Evolutionary conservation across 2,113 vertebrate genomes (phyloP).

Genomic region (Tenrec ecaudatus): DNA sequence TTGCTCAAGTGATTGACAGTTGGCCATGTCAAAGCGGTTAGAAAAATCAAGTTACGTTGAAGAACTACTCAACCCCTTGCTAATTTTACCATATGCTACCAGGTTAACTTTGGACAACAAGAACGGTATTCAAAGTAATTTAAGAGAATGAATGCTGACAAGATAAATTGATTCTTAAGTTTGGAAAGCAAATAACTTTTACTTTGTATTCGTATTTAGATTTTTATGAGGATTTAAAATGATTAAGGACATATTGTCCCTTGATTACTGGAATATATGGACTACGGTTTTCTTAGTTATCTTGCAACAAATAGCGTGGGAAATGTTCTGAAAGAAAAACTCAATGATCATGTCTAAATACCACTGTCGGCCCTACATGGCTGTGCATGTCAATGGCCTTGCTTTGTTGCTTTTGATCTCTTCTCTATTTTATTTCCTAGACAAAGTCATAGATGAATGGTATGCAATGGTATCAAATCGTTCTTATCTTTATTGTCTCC

Average conservation of each 20-base stretch:
- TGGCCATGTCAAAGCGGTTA: not conserved
- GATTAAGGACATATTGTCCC: not conserved
- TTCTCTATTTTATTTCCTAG: not conserved
- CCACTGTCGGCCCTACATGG: not conserved
- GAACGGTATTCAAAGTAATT: not conserved
- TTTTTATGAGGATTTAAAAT: slow-evolving; percentile 31
- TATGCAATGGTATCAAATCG: not conserved
- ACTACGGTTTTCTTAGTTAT: not conserved
- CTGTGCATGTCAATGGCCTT: not conserved
- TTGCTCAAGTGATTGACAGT: not conserved
- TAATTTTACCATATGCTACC: not conserved
- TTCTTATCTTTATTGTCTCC: not conserved
- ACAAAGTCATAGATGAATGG: not conserved
- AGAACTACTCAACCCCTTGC: not conserved
- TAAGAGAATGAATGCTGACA: slow-evolving; percentile 2
- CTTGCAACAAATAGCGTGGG: slow-evolving; percentile 1
- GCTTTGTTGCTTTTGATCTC: not conserved
- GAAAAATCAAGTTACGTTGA: not conserved
- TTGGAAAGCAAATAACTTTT: not conserved
- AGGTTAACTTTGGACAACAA: slow-evolving; percentile 11
- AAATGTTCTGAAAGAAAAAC: not conserved
- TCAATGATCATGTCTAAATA: not conserved
- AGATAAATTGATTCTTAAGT: slow-evolving; percentile 15
- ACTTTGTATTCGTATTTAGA: not conserved
- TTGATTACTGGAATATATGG: not conserved